Conservation (phyloP, 2,888 invertebrate genomes). For the Microdon myrmicae region DNA sequence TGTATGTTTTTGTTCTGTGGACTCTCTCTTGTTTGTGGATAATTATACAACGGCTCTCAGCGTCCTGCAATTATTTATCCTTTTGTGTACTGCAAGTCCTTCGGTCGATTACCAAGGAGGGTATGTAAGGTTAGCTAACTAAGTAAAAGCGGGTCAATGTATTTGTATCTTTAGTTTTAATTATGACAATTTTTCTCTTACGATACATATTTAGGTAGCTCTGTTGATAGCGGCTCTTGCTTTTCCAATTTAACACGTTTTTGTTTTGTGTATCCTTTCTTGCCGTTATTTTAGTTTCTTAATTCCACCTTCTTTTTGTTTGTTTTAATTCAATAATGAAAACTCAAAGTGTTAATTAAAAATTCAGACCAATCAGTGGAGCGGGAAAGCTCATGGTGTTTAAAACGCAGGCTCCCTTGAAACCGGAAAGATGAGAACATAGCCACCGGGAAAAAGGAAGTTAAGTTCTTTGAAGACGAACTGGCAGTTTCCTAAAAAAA, state of each 20-base stretch:
- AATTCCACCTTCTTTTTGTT: no score
- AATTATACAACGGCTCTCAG: slow-evolving; percentile 46
- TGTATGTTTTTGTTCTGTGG: slow-evolving; percentile 6
- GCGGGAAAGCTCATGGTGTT: no score
- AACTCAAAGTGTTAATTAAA: slow-evolving; percentile 48
- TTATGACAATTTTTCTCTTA: slow-evolving; percentile 27
- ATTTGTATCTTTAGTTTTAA: slow-evolving; percentile 30
- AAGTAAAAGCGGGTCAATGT: slow-evolving; percentile 29
- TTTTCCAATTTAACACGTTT: slow-evolving; percentile 5
- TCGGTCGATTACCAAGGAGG: no score
- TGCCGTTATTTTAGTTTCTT: no score
- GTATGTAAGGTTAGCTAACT: no score
- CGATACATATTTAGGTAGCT: slow-evolving; percentile 13
- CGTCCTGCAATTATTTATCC: slow-evolving; percentile 49
- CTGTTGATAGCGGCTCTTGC: background rate
- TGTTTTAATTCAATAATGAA: slow-evolving; percentile 37
- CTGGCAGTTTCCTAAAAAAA: no score
- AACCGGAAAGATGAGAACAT: no score
- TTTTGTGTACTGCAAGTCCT: no score
- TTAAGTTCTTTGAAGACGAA: no score
- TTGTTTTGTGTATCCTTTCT: background rate
- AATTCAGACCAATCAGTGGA: slow-evolving; percentile 40
- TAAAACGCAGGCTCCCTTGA: no score
- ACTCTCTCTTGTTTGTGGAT: slow-evolving; percentile 26
- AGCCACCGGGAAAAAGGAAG: no score